A percentile compares a stretch with the other conserved stretches of the same genome.
phyloP scores from a whole-genome alignment of 92 coral and sea anemone species.

The Phymanthus crucifer region DNA sequence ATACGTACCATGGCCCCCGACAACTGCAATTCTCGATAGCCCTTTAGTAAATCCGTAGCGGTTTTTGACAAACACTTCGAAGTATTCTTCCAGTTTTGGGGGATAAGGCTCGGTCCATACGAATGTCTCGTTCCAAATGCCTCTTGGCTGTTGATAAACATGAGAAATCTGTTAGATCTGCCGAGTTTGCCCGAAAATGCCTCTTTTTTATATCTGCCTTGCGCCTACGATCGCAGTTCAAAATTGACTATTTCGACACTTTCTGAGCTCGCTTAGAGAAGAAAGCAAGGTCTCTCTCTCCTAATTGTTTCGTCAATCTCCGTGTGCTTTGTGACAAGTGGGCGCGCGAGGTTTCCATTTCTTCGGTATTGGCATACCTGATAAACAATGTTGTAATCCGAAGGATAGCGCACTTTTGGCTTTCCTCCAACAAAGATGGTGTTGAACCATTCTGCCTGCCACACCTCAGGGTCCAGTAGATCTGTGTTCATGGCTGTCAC shows the following conservation, averaged over 20 bases:
- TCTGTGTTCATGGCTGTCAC: conserved; percentile 29
- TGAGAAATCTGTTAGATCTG: background rate
- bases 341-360: background rate
- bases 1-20: conserved; percentile 26
- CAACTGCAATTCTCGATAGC: conserved; percentile 39
- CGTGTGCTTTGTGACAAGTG: too few species aligned
- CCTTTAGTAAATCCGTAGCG: conserved; percentile 76
- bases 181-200: too few species aligned
- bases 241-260: too few species aligned
- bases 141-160: conserved; percentile 16
- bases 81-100: conserved; percentile 30
- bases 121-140: conserved; percentile 37
- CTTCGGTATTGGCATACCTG: conserved; percentile 9
- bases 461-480: conserved; percentile 41
- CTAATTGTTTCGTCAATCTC: too few species aligned
- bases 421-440: conserved; percentile 16
- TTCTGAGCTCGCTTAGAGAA: too few species aligned
- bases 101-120: conserved; percentile 32
- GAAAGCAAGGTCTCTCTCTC: too few species aligned
- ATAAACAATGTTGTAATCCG: background rate
- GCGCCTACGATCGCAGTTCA: too few species aligned
- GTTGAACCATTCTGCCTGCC: conserved; percentile 47
- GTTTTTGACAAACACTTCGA: conserved; percentile 71
- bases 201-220: too few species aligned
- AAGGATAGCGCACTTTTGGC: conserved; percentile 4